Conservation (phyloP, 2,113 vertebrate species). For the Sorex araneus region DNA sequence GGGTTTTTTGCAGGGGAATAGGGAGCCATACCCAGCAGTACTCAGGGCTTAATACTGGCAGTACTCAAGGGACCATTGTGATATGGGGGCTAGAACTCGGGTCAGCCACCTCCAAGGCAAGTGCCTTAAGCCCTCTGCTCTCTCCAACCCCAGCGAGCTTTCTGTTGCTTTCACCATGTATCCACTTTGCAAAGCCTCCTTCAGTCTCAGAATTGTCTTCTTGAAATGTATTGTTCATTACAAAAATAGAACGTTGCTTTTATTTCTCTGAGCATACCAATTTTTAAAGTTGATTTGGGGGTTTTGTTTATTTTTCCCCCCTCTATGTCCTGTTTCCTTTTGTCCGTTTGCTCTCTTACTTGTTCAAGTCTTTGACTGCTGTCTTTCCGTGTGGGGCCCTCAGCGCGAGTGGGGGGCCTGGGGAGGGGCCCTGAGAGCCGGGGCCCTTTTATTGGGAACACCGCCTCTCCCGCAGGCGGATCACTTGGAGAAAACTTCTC, state of each 20-base stretch:
- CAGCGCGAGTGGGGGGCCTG: background rate
- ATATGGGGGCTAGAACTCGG: no score
- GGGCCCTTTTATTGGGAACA: constrained; percentile 6
- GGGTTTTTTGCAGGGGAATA: no score
- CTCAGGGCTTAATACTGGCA: no score
- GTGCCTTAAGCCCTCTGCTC: no score
- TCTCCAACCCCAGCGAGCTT: no score
- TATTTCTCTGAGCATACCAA: constrained; percentile 37
- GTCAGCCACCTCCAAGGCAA: no score
- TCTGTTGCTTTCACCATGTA: no score
- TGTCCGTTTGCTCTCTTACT: constrained; percentile 47
- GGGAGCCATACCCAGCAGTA: no score
- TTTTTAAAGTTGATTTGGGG: constrained; percentile 19
- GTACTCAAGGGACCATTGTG: no score
- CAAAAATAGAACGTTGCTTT: background rate
- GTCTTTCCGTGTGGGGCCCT: background rate
- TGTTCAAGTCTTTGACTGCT: constrained; percentile 2
- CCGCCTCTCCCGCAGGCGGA: constrained; percentile 45
- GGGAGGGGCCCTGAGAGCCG: background rate
- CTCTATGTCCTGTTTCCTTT: background rate
- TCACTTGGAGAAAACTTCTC: constrained; percentile 33
- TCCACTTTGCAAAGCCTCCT: background rate
- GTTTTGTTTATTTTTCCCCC: no score
- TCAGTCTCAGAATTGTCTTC: constrained; percentile 50
- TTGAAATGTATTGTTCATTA: constrained; percentile 61